A percentile compares a stretch with the other conserved stretches of the same genome.
phyloP scores from a whole-genome alignment of 2,888 invertebrate genomes.

The Drosophila sordidula region DNA sequence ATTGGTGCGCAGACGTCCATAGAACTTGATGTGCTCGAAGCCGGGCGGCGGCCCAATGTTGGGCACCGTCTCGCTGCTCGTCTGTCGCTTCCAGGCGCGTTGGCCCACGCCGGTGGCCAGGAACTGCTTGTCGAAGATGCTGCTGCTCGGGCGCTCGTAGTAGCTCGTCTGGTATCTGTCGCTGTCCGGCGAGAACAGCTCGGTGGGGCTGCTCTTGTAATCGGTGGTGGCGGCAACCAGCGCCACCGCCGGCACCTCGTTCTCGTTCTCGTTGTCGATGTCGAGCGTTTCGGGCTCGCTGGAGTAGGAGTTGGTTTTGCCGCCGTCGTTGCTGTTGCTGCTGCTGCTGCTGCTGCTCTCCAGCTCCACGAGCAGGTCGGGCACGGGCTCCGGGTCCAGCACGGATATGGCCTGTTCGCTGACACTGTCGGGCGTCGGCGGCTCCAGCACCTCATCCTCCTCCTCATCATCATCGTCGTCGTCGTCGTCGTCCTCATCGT shows the following conservation, averaged over 20 bases:
- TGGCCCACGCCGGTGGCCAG: conserved; percentile 42
- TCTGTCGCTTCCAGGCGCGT: conserved; percentile 20
- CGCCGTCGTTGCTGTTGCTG: conserved; percentile 2
- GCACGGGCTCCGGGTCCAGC: conserved; percentile 2
- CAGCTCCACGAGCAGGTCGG: conserved; percentile 18
- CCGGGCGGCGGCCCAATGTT: conserved; percentile 48
- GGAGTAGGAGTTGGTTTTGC: background rate
- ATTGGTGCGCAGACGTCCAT: conserved; percentile 58
- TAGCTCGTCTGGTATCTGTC: background rate
- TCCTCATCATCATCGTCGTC: background rate
- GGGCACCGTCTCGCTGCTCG: background rate
- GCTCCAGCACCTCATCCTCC: background rate
- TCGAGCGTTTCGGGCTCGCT: background rate
- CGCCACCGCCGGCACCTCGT: conserved; percentile 6
- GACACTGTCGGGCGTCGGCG: conserved; percentile 4
- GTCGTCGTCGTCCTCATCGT: background rate
- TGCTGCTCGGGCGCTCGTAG: background rate
- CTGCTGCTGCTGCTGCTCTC: conserved; percentile 4
- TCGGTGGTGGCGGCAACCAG: conserved; percentile 22
- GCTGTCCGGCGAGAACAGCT: background rate
- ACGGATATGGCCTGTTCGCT: conserved; percentile 8
- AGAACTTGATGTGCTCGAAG: conserved; percentile 30
- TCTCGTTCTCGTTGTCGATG: too few relatives aligned
- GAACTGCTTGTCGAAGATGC: conserved; percentile 54
- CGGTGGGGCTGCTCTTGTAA: background rate